phyloP scores from a whole-genome alignment of 2,888 invertebrate species.

The Phanerotoma sp. region DNA sequence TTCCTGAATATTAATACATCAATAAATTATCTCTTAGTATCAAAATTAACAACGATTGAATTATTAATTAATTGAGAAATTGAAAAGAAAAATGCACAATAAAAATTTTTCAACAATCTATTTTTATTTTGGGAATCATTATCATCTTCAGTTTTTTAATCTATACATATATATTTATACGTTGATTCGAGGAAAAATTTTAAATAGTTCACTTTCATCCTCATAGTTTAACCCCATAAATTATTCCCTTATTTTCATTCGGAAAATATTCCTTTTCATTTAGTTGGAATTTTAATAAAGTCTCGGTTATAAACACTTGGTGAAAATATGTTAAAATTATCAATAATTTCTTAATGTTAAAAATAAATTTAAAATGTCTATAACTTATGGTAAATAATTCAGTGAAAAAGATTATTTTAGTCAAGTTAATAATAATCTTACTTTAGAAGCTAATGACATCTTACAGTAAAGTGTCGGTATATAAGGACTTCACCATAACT shows the following conservation, averaged over 20 bases:
- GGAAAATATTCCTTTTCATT: neutral
- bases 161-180: neutral
- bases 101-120: neutral
- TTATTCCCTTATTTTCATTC: neutral
- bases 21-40: neutral
- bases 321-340: neutral
- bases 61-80: neutral
- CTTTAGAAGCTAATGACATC: neutral
- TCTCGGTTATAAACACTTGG: neutral
- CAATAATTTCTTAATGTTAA: neutral
- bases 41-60: neutral
- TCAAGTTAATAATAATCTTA: neutral
- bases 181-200: neutral
- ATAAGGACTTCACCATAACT: neutral
- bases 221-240: neutral
- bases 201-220: neutral
- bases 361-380: neutral
- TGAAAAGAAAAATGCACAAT: neutral
- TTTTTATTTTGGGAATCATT: neutral
- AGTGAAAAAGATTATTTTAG: neutral
- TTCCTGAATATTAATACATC: too few species aligned
- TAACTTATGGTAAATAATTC: neutral
- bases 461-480: neutral
- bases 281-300: neutral
- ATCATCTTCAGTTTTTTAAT: neutral